Evolutionary conservation across 2,113 vertebrate genomes (phyloP), one percentile per base, ranked within the genome.

Genomic region (Micronycteris hirsuta): DNA sequence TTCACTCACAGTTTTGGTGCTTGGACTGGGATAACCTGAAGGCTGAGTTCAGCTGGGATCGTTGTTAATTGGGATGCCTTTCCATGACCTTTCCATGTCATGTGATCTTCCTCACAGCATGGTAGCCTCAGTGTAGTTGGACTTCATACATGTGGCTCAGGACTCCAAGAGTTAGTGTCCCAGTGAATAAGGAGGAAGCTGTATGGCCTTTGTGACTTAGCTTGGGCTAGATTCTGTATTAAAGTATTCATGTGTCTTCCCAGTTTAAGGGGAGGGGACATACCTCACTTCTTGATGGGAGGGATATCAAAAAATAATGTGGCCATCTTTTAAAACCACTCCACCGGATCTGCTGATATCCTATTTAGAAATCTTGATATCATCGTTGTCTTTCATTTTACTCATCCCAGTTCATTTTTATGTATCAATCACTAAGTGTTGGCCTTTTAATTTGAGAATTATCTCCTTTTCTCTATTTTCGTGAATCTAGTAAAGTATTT

Each of bases 401-500:
- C 24, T 8, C 54, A 15, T 73, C 2, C 20, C 20, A 74, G 20
- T 54, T 17, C 11, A 22, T 33, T 86, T 92, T 91, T 74, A 52
- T 49, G 2, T 63, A n/a, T 86, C 19, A 47, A 2, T 31, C 22
- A 89, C 26, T 58, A 73, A 77, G 24, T 54, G 41, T 15, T 76
- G 73, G 20, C 52, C 20, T 89, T 78, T 58, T 94, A 36, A 86
- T 90, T 88, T 77, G 49, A 93, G 70, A 88, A 87, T 41, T 87
- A 86, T 6, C 58, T 89, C 36, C 8, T 88, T 93, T 89, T 95
- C 22, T 78, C 26, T 11, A 20, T 71, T 96, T 28, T 86, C 4
- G 17, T 82, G 47, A 93, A 82, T 70, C 5, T 68, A 83, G 47
- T 19, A 76, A 90, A 96, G 36, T 76, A 76, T 95, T 95, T 95